These are phyloP conservation scores for Poeciliopsis gracilis DNA, from an alignment of 2,797 vertebrate genomes.

Conservation along the genomic window DNA sequence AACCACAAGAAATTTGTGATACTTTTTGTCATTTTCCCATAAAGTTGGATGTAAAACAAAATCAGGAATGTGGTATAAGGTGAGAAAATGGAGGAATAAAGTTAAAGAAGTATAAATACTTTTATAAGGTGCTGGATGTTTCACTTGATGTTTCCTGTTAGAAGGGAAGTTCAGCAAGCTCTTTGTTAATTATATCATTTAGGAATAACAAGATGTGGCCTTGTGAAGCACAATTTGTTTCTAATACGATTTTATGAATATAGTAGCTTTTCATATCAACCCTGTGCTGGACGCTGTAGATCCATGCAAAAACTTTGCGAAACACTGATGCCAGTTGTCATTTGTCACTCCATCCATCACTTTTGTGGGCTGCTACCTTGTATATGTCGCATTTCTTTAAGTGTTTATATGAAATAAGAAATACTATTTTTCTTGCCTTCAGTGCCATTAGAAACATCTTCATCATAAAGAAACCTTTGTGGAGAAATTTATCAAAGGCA, in stretches of 20 bases:
- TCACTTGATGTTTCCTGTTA: neutral
- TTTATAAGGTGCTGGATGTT: neutral
- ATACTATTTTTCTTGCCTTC: neutral
- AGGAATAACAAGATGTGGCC: neutral
- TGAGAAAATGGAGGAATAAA: neutral
- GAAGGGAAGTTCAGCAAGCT: neutral
- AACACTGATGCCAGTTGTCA: neutral
- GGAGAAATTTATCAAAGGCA: neutral
- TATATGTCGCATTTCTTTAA: constrained; percentile 9
- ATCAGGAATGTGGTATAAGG: neutral
- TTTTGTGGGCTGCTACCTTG: constrained; percentile 2
- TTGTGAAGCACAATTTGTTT: neutral
- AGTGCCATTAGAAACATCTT: neutral
- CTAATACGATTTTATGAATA: neutral
- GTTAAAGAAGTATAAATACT: neutral
- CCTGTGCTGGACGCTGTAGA: neutral
- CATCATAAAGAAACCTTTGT: neutral
- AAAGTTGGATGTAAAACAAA: neutral
- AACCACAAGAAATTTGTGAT: neutral
- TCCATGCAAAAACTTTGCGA: neutral
- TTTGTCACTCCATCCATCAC: constrained; percentile 25
- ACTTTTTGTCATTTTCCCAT: neutral
- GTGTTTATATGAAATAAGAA: neutral
- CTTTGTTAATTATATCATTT: neutral
- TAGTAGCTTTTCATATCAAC: neutral